These are phyloP conservation scores for Heliconius cydno DNA, from an alignment of 2,888 invertebrate species.

Conservation along the genomic window DNA sequence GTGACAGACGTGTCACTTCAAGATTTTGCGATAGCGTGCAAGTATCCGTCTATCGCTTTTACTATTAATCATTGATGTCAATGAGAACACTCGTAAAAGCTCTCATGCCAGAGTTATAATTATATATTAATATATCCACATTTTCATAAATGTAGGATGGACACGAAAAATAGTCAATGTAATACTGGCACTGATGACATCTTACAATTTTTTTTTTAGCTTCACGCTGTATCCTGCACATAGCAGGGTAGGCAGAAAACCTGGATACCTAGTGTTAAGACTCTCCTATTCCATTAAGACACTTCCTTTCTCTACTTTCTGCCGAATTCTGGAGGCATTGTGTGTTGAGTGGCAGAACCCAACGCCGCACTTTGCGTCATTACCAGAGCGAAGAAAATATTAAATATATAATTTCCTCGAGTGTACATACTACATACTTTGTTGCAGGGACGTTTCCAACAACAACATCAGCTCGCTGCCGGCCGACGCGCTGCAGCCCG, in stretches of 20 bases:
- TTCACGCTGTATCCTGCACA: too few species aligned
- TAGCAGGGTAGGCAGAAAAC: too few species aligned
- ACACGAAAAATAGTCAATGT: not conserved
- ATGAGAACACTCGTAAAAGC: conserved; percentile 1
- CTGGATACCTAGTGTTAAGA: too few species aligned
- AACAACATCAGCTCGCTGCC: conserved; percentile 91
- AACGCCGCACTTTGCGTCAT: too few species aligned
- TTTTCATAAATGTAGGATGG: not conserved
- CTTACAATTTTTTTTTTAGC: not conserved
- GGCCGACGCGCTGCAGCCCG: conserved; percentile 86
- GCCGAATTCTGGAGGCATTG: too few species aligned
- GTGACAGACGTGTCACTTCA: conserved; percentile 22
- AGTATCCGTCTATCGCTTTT: conserved; percentile 12
- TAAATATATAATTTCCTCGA: too few species aligned
- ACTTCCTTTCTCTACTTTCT: too few species aligned
- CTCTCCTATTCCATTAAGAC: too few species aligned
- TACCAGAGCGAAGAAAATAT: too few species aligned
- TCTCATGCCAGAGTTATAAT: not conserved
- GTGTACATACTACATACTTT: not conserved
- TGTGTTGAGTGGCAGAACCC: too few species aligned
- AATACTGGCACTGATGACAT: not conserved
- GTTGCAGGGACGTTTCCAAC: conserved; percentile 89
- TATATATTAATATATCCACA: not conserved
- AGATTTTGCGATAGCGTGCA: conserved; percentile 8
- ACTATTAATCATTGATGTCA: conserved; percentile 23